Evolutionary conservation across 2,797 vertebrate genomes (phyloP), one percentile per base, ranked within the genome.

Genomic region (Poecilia picta): DNA sequence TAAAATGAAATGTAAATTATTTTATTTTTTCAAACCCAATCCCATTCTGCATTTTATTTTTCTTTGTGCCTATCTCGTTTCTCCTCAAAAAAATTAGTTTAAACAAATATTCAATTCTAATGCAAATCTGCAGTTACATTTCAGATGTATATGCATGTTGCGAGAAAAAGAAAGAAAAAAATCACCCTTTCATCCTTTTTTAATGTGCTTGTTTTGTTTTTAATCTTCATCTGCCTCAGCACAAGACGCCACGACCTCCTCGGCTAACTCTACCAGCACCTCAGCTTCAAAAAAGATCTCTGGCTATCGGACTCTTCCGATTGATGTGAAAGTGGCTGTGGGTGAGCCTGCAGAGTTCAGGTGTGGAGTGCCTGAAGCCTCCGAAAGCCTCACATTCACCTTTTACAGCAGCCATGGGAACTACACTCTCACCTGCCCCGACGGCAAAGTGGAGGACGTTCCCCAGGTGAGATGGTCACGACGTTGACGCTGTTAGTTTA

Each of bases 361-460:
- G 64, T 95, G 94, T 78, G 91, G 90, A 3, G 92, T 92, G 0
- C 76, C 90, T 0, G 0, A 51, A 45, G 41, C 8, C 1, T 83
- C 85, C 20, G 53, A 81, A 0, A 66, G 77, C 28, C 28, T 94
- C 43, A 92, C 72, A 0, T 89, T 95, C 12, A 91, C 51, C 51
- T 77, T 91, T 43, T 84, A 84, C 0, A 41, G 85, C 8, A 81
- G 51, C 59, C 72, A 88, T 1, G 31, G 43, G 3, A 93, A 78
- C 83, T 82, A 89, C 83, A 92, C 2, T n/a, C 78, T 95, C 79
- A 90, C 23, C 73, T 95, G 94, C 41, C 92, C 92, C 2, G 0
- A 41, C 0, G 87, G 83, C 5, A 64, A 76, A 0, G 0, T 84
- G 31, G 81, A 90, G 23, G 82, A 88, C 5, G 73, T 89, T 55